Base-by-base conservation (phyloP, 2,888 invertebrate species). In the Actias luna region DNA sequence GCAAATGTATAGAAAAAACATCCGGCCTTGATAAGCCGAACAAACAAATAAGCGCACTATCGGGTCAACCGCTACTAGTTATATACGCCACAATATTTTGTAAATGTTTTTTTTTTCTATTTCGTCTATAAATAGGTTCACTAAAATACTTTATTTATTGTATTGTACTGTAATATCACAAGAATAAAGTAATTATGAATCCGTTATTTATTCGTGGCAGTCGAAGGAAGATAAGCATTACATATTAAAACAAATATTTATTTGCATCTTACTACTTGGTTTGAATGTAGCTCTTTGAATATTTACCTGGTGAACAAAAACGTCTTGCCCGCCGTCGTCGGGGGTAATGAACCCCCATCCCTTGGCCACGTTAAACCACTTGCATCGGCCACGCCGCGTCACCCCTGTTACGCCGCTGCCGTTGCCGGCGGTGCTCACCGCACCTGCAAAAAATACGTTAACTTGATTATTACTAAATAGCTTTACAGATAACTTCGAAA, bases 311-410 rank as follows among this genome's bases (percentile, higher is more conserved):
- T 98, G 98, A 65, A 98, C 98, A 85, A 98, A 98, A 67, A 98
- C 97, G 85, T 98, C 98, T 86, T 96, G 96, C 10, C 96, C 96
- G 57, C 97, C 97, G 85, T 98, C 98, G 78, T 97, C 96, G 58
- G 98, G 98, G 68, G 97, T 97, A 82, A 98, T 96, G 90, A 98
- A 98, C 68, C 98, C 98, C 97, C 97, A 98, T 67, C 98, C 98
- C 89, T 98, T 98, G 74, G 97, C 97, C 69, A 98, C 98, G 90
- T 98, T 98, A 92, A 98, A 98, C 98, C 98, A 98, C 93, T 98
- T 98, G 93, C 98, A 98, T 84, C 95, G 95, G 65, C 97, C 97
- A 81, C 94, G 93, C 70, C 96, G 94, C 75, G 94, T 93, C 75
- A 95, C 94, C 69, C 93, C 93, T 70, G 89, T 93, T 69, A 93